Evolutionary conservation across 2,113 vertebrate genomes (phyloP), one percentile per base, ranked within the genome.

Genomic region (Sebastes schlegelii): DNA sequence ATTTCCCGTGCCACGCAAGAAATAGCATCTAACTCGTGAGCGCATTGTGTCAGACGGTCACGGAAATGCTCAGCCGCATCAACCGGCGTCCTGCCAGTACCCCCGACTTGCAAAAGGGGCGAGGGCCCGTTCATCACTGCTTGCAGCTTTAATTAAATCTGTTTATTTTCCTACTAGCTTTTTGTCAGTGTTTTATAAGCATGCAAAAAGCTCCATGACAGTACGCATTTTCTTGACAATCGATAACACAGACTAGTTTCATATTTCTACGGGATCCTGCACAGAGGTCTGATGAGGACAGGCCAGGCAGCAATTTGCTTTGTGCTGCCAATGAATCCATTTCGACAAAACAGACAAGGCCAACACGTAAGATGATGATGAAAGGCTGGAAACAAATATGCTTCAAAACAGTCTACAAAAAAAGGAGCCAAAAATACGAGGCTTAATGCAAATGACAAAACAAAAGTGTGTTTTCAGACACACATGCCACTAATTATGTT

Each of bases 401-500:
- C 45, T 34, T 71, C 70, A 72, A 61, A 14, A n/a, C 40, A 64
- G 62, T 8, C 14, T n/a, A 9, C 13, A 60, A 64, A 70, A 65
- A n/a, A 63, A 23, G 72, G 40, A 14, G 19, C 3, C 21, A 26
- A 57, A 54, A 74, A 54, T 11, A 43, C 1, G 1, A 21, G 11
- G 55, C 54, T 40, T 45, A 4, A 62, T 70, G 48, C 49, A 63
- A 67, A 79, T 43, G 9, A 76, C 43, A 52, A 16, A 61, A 74
- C 11, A 58, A 75, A 74, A 81, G 43, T 21, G 57, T 46, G 3
- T 67, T 74, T 57, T 60, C 40, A 63, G 9, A 42, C 34, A 14
- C n/a, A 5, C 16, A 40, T 63, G 21, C 40, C 26, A 43, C 11
- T 65, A 9, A 66, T 42, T 40, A 8, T 49, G 26, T 70, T 34